phyloP scores from a whole-genome alignment of 2,113 vertebrate genomes.

The Urocolius indicus region DNA sequence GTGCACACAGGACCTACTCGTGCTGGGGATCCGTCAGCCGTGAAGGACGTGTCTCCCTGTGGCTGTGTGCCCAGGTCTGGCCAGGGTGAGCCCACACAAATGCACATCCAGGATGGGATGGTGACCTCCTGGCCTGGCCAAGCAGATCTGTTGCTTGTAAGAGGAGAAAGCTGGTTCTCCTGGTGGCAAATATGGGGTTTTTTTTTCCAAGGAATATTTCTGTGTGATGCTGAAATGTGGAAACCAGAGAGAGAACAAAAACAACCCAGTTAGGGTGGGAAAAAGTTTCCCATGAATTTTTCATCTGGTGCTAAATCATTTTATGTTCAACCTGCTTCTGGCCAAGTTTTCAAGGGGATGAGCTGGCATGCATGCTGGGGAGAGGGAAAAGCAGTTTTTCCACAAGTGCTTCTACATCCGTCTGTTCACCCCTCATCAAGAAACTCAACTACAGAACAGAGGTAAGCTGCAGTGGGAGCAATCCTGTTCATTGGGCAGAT shows the following conservation, averaged over 20 bases:
- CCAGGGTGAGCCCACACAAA: not conserved
- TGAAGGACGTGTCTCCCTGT: not conserved
- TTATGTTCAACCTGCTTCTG: not conserved
- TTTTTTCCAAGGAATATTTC: not conserved
- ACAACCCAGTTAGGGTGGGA: no score
- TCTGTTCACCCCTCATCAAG: not conserved
- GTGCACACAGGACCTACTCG: no score
- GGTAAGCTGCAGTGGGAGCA: not conserved
- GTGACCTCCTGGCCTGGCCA: not conserved
- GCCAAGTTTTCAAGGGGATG: not conserved
- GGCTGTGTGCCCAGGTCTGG: fast-evolving
- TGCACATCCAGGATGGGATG: fast-evolving
- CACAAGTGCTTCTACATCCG: not conserved
- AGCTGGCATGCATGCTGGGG: not conserved
- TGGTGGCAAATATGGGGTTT: not conserved
- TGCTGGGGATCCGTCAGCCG: not conserved
- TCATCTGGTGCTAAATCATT: not conserved
- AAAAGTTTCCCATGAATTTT: not conserved
- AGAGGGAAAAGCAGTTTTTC: not conserved
- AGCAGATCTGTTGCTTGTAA: not conserved
- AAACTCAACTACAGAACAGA: not conserved
- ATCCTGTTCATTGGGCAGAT: not conserved
- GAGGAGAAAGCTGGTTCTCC: not conserved
- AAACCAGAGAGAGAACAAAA: not conserved
- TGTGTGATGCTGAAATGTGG: not conserved